These are phyloP conservation scores for Pontoporia blainvillei DNA, from an alignment of 2,113 vertebrate species.

Conservation along the genomic window DNA sequence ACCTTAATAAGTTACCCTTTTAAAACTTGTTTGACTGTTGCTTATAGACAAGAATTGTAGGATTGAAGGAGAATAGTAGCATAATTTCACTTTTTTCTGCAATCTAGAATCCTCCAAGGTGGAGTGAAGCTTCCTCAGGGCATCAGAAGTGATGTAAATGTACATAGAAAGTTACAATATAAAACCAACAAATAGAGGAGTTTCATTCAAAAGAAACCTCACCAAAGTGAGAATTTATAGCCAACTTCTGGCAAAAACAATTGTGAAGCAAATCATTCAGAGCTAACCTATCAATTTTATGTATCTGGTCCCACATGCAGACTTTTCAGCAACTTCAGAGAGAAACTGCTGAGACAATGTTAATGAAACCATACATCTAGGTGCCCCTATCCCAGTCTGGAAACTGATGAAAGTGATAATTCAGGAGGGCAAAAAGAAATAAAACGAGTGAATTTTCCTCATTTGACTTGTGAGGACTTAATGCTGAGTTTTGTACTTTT, in stretches of 20 bases:
- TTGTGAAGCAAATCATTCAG: neutral
- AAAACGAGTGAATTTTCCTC: neutral
- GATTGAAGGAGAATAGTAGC: neutral
- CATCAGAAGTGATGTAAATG: neutral
- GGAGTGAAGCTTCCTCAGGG: neutral
- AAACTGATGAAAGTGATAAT: neutral
- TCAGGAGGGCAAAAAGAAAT: neutral
- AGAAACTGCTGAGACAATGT: neutral
- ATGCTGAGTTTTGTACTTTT: neutral
- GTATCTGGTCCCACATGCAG: neutral
- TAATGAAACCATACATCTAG: neutral
- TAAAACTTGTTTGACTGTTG: neutral
- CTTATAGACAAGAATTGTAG: neutral
- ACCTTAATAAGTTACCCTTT: neutral
- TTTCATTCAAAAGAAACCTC: neutral
- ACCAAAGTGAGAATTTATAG: neutral
- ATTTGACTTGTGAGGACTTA: neutral
- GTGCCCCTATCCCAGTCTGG: neutral
- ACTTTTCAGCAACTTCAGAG: neutral
- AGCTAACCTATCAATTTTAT: neutral
- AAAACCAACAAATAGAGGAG: neutral
- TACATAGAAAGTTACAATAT: neutral
- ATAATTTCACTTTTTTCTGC: neutral
- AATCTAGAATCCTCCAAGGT: neutral
- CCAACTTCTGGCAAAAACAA: neutral